Percentiles rank a stretch among this genome's conserved stretches.
These are phyloP conservation scores for Drosophila leonis DNA, from an alignment of 2,888 invertebrate species.

Conservation along the genomic window DNA sequence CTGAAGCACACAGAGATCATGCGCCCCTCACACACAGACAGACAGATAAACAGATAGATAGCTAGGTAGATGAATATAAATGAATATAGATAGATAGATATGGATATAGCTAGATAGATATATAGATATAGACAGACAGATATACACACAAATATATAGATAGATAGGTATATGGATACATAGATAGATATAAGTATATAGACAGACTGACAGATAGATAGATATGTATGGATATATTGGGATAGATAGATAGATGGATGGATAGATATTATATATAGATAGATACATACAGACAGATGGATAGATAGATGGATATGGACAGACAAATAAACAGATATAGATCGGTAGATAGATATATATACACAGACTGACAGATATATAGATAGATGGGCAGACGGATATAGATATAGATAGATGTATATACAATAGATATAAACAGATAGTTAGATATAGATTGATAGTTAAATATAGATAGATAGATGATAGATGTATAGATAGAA, in stretches of 20 bases:
- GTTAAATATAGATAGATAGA: no score
- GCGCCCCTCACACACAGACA: conserved; percentile 8
- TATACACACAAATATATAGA: no score
- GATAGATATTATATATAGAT: no score
- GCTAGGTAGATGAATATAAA: conserved; percentile 3
- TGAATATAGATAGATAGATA: background rate
- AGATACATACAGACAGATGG: background rate
- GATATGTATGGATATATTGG: background rate
- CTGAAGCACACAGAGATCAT: conserved; percentile 12
- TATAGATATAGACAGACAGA: background rate
- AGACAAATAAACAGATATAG: background rate
- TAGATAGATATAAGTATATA: background rate
- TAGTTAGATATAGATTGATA: no score
- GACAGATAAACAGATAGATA: conserved; percentile 20
- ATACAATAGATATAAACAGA: no score
- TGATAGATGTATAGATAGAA: no score
- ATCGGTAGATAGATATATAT: background rate
- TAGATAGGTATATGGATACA: conserved; percentile 2
- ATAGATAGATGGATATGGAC: background rate
- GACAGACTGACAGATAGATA: background rate
- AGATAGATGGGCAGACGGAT: no score
- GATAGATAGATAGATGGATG: background rate
- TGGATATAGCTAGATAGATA: background rate
- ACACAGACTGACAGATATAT: no score
- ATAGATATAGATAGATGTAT: no score